Conservation (phyloP, 2,888 invertebrate species). For the Tipula vernalis region DNA sequence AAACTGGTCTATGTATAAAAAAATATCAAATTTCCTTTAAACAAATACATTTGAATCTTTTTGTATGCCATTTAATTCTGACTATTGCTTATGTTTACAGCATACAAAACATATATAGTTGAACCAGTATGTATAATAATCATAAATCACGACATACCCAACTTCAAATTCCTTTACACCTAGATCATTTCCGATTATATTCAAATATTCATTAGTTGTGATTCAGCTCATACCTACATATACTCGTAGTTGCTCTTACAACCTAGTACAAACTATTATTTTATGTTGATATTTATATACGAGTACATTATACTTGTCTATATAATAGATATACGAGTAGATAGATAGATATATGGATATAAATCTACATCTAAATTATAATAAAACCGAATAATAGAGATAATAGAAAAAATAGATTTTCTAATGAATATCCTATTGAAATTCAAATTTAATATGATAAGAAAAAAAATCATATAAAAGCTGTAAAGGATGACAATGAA, state of each 20-base stretch:
- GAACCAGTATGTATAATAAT: no score
- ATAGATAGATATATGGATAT: not conserved
- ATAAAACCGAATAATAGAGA: not conserved
- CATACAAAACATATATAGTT: no score
- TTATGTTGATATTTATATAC: not conserved
- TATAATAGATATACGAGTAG: not conserved
- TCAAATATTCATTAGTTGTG: not conserved
- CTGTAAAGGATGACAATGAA: not conserved
- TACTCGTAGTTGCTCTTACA: not conserved
- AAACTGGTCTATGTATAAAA: no score
- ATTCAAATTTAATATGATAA: constrained; percentile 4
- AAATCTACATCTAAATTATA: not conserved
- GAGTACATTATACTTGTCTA: no score
- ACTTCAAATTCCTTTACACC: not conserved
- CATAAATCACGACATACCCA: not conserved
- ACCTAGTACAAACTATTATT: not conserved
- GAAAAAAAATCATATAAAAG: not conserved
- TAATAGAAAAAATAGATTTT: not conserved
- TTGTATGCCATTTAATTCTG: no score
- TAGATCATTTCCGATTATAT: not conserved
- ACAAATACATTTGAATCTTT: no score
- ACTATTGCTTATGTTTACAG: no score
- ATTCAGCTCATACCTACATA: not conserved
- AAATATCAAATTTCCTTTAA: no score
- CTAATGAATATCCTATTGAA: constrained; percentile 4